phyloP scores from a whole-genome alignment of 37 sponge, comb jelly and placozoan genomes.

The Haliclona indistincta region DNA sequence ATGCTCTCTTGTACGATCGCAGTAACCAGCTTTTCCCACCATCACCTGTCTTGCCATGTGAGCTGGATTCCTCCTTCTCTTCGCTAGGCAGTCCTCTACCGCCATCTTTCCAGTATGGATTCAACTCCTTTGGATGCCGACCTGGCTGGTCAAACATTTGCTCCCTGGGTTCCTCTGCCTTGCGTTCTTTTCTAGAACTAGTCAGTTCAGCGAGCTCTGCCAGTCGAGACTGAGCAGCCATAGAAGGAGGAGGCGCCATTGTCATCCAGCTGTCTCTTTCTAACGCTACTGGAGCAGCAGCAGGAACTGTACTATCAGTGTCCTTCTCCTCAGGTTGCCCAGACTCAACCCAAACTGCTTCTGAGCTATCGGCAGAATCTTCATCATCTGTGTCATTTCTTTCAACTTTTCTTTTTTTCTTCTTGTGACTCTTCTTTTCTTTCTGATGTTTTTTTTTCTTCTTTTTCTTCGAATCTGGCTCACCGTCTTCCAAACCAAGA shows the following conservation, averaged over 20 bases:
- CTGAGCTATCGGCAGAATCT: neutral
- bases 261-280: constrained; percentile 55
- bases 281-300: neutral
- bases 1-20: constrained; percentile 69
- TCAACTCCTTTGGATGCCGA: constrained; percentile 73
- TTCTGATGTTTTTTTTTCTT: constrained; percentile 37
- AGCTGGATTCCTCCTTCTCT: too few relatives aligned
- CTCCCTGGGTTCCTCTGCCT: constrained; percentile 10
- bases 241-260: constrained; percentile 24
- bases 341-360: constrained; percentile 42
- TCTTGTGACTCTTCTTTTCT: constrained; percentile 31
- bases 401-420: constrained; percentile 5
- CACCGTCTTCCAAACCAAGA: neutral
- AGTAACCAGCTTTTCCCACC: constrained; percentile 79
- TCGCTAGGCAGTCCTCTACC: constrained; percentile 69
- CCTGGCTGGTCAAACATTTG: constrained; percentile 50
- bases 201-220: neutral
- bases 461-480: neutral
- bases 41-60: constrained; percentile 11
- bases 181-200: neutral
- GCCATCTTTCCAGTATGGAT: constrained; percentile 87
- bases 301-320: neutral
- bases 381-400: neutral
- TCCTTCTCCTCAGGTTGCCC: neutral
- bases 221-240: neutral